Percentiles rank a stretch among this genome's conserved stretches.
Evolutionary conservation across 2,888 invertebrate species (phyloP).

Genomic region (Lacanobia wlatinum): DNA sequence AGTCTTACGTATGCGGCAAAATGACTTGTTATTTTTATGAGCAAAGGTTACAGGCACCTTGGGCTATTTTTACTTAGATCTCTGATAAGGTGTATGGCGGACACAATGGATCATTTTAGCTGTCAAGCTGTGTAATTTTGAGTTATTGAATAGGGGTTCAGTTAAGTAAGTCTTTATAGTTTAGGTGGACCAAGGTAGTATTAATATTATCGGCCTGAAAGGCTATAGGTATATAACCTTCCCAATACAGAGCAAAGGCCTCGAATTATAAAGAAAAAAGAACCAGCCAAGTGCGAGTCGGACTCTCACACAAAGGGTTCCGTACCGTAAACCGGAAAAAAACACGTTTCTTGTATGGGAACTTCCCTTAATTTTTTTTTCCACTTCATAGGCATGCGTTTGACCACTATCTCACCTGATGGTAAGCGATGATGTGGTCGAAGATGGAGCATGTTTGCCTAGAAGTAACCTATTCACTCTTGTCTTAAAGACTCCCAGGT

Average conservation of each 20-base stretch:
- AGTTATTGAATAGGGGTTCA: slow-evolving; percentile 21
- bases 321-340: no score
- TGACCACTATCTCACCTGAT: no score
- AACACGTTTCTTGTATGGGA: no score
- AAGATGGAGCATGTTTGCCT: no score
- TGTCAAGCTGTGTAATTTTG: slow-evolving; percentile 25
- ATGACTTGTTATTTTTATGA: slow-evolving; percentile 12
- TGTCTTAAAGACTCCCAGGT: no score
- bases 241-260: neutral
- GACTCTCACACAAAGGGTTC: no score
- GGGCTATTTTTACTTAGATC: slow-evolving; percentile 34
- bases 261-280: neutral
- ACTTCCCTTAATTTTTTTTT: no score
- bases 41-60: slow-evolving; percentile 36
- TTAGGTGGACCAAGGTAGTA: neutral
- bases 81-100: slow-evolving; percentile 11
- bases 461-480: no score
- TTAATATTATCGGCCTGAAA: neutral
- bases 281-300: no score
- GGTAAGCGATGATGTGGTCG: no score
- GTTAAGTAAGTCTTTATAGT: slow-evolving; percentile 7
- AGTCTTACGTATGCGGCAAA: slow-evolving; percentile 14
- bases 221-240: neutral
- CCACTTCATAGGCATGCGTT: no score
- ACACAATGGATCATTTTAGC: slow-evolving; percentile 31